A percentile compares a stretch with the other conserved stretches of the same genome.
phyloP scores from a whole-genome alignment of 2,888 invertebrate species.

The Oeneis ivallda region DNA sequence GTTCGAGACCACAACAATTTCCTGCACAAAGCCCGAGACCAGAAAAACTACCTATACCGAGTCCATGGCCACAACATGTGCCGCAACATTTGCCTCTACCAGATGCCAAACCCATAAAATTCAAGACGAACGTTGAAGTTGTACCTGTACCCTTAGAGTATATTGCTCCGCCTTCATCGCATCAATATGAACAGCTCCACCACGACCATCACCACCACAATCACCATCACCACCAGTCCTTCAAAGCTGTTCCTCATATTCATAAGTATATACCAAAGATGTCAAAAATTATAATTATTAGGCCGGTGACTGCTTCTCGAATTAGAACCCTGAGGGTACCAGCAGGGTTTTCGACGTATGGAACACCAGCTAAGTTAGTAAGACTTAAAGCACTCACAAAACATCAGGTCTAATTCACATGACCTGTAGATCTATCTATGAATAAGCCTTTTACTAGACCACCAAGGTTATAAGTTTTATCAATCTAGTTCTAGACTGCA shows the following conservation, averaged over 20 bases:
- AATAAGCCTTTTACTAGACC: constrained; percentile 57
- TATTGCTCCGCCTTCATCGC: constrained; percentile 65
- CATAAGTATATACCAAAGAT: constrained; percentile 63
- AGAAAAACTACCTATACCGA: constrained; percentile 1
- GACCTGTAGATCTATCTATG: constrained; percentile 63
- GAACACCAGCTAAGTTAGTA: constrained; percentile 43
- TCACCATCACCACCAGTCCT: constrained; percentile 39
- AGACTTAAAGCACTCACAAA: constrained; percentile 47
- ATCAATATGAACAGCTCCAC: constrained; percentile 48
- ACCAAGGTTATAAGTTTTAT: constrained; percentile 52
- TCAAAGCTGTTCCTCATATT: constrained; percentile 48
- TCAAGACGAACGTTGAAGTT: constrained; percentile 69
- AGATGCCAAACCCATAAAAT: constrained; percentile 43
- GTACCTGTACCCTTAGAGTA: constrained; percentile 70
- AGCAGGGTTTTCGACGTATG: constrained; percentile 50
- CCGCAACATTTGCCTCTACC: constrained; percentile 12
- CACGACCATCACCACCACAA: constrained; percentile 44
- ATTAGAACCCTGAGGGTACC: constrained; percentile 48
- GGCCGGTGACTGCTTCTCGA: constrained; percentile 54
- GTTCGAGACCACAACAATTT: constrained; percentile 12
- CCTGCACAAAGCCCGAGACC: background rate
- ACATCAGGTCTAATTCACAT: constrained; percentile 45
- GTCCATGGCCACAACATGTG: background rate
- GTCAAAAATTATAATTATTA: constrained; percentile 59
- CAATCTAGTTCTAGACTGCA: constrained; percentile 26